These are phyloP conservation scores for Crambe crambe DNA, from an alignment of 37 sponge, comb jelly and placozoan genomes.

Conservation along the genomic window DNA sequence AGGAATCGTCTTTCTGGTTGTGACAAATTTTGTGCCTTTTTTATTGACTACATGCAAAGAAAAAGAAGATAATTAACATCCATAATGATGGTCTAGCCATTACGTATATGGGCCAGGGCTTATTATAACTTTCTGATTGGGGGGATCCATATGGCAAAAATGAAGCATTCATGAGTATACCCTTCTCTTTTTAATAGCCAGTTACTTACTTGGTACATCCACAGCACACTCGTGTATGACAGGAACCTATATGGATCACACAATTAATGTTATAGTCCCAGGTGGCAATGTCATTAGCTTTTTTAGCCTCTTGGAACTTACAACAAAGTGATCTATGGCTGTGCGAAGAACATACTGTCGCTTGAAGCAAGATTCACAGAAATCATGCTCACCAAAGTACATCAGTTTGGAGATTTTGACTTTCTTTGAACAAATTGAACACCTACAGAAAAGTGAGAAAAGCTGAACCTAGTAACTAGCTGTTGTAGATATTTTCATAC, in stretches of 20 bases:
- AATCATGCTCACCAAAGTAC: conserved; percentile 39
- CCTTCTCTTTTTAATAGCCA: not conserved
- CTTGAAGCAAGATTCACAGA: conserved; percentile 59
- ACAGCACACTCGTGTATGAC: conserved; percentile 48
- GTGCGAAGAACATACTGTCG: conserved; percentile 51
- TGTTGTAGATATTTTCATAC: too few species aligned
- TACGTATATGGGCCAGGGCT: not conserved
- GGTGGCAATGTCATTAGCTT: too few species aligned
- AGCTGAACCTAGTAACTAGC: too few species aligned
- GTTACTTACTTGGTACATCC: conserved; percentile 55
- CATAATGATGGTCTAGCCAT: not conserved
- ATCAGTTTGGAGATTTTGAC: conserved; percentile 29
- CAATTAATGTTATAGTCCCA: not conserved
- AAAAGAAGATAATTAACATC: not conserved
- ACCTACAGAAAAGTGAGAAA: conserved; percentile 15
- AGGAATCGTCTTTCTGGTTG: conserved; percentile 45
- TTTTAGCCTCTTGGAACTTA: too few species aligned
- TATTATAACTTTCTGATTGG: not conserved
- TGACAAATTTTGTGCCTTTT: conserved; percentile 48
- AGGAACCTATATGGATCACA: conserved; percentile 41
- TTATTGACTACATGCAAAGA: conserved; percentile 45
- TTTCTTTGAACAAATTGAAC: conserved; percentile 53
- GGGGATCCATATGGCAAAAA: too few species aligned
- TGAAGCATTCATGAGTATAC: not conserved
- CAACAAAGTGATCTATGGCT: conserved; percentile 77